Evolutionary conservation across 2,888 invertebrate species (phyloP).

Genomic region (Rotaria macrura): DNA sequence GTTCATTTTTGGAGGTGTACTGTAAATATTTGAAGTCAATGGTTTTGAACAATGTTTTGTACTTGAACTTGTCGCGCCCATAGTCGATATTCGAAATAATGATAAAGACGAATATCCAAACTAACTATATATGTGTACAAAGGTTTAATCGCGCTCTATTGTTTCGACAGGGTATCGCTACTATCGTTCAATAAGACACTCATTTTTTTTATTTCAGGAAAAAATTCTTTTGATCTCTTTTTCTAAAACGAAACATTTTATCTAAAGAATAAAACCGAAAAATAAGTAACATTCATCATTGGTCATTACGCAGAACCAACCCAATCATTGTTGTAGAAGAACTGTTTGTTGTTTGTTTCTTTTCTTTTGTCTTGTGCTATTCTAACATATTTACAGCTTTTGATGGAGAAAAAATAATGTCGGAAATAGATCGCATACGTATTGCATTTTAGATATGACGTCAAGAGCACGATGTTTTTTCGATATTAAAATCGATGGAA

Average conservation of each 20-base stretch:
- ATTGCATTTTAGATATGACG: neutral
- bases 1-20: neutral
- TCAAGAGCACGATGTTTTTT: neutral
- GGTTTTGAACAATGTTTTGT: neutral
- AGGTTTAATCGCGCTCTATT: neutral
- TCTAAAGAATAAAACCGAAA: no score
- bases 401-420: neutral
- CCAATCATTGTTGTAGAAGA: neutral
- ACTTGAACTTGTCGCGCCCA: neutral
- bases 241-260: no score
- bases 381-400: neutral
- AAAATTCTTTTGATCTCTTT: neutral
- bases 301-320: neutral
- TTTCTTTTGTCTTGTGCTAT: neutral
- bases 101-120: neutral
- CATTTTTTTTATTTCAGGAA: neutral
- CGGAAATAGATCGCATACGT: neutral
- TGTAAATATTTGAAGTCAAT: neutral
- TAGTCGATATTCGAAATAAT: neutral
- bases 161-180: neutral
- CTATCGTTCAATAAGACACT: neutral
- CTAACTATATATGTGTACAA: neutral
- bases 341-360: slow-evolving; percentile 1
- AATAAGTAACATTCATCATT: no score
- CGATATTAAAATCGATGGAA: neutral